Evolutionary conservation across 2,888 invertebrate genomes (phyloP), one percentile per base, ranked within the genome.

Genomic region (Hyles lineata): DNA sequence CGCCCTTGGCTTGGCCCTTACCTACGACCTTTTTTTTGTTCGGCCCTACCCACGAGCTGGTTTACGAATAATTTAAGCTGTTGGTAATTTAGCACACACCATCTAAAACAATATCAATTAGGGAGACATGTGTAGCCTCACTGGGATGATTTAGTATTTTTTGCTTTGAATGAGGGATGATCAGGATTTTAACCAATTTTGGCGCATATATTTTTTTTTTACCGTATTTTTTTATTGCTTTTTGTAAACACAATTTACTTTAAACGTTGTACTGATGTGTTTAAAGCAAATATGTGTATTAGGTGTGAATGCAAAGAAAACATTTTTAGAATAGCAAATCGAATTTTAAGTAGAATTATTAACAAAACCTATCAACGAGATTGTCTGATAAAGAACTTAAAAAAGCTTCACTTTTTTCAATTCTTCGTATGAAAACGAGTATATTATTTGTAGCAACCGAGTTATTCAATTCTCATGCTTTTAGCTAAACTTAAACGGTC

Each of bases 11-110:
- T 79, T 77, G 78, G 84, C 82, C 82, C 81, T 84, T 85, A 79
- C 78, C 80, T 85, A 85, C 85, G 89, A 89, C 88, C 90, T 85
- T 92, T 93, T n/a, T 93, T 94, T 94, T 94, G 89, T 88, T 84
- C 86, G 87, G 87, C 83, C 85, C 87, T 87, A 82, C 83, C 75
- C 78, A 84, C 79, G 83, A 83, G 79, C 78, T 80, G 32, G 70
- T 73, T 73, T 21, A 70, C 70, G 55, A 70, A 55, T 70, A 55
- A 70, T 63, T 70, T 62, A 74, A 58, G 59, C 61, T 29, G 35
- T 71, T 25, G 63, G 50, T 35, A 25, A 63, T 70, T 73, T 70
- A 60, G 50, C 60, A 70, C 72, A 52, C 43, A 70, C 60, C 70
- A 61, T 70, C 21, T 35, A 50, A 73, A 62, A 73, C 60, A 70